These are phyloP conservation scores for Goniozus legneri DNA, from an alignment of 1,140 invertebrate genomes.

Conservation along the genomic window DNA sequence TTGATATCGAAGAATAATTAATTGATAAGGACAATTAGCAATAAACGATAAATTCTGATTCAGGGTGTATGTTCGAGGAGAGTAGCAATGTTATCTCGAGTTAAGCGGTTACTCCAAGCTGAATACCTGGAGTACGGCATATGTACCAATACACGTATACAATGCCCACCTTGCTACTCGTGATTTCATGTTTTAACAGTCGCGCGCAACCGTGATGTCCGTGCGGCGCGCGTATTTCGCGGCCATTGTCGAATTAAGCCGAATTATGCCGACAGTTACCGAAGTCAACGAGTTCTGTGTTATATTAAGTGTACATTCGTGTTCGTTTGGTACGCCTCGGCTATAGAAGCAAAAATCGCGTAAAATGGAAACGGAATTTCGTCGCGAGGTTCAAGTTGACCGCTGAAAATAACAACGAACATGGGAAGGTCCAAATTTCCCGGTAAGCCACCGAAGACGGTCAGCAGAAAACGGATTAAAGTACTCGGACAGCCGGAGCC, in stretches of 20 bases:
- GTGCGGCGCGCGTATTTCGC: slow-evolving; percentile 36
- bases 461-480: slow-evolving; percentile 76
- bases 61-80: no score
- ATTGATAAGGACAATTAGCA: no score
- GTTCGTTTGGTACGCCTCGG: slow-evolving; percentile 38
- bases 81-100: no score
- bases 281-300: slow-evolving; percentile 17
- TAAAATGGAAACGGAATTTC: slow-evolving; percentile 45
- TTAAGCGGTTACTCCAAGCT: no score
- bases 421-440: slow-evolving; percentile 74
- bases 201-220: no score
- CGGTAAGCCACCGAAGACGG: slow-evolving; percentile 78
- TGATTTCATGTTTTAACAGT: slow-evolving; percentile 24
- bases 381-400: slow-evolving; percentile 34
- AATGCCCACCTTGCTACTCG: no score
- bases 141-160: no score
- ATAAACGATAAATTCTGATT: no score
- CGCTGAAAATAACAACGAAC: slow-evolving; percentile 47
- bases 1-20: no score
- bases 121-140: no score
- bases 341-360: slow-evolving; percentile 35
- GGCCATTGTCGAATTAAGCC: slow-evolving; percentile 20
- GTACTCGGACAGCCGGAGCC: slow-evolving; percentile 62
- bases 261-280: slow-evolving; percentile 21
- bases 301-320: slow-evolving; percentile 25